Percentiles rank a stretch among this genome's conserved stretches.
Evolutionary conservation across 2,797 vertebrate species (phyloP).

Genomic region (Caiman crocodilus): DNA sequence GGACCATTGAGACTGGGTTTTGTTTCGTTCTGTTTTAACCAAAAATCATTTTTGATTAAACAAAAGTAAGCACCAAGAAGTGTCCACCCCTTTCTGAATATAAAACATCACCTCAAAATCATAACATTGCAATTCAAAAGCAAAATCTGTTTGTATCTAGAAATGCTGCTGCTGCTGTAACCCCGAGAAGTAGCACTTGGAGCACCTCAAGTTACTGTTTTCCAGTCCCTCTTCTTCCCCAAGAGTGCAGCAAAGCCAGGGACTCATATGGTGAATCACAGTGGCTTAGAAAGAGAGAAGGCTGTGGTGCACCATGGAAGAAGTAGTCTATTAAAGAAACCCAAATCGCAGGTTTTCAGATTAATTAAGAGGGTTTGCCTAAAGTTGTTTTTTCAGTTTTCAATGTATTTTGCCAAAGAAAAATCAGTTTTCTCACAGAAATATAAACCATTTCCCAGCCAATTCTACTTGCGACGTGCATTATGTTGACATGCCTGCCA

Average conservation of each 20-base stretch:
- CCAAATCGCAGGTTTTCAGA: not conserved
- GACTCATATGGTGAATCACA: no score
- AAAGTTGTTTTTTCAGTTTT: not conserved
- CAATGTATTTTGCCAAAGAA: not conserved
- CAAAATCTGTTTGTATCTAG: not conserved
- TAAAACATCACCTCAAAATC: not conserved
- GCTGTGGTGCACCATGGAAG: no score
- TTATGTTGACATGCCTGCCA: not conserved
- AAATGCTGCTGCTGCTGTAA: not conserved
- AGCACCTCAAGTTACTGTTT: no score
- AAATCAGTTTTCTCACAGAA: not conserved
- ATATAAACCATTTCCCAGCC: not conserved
- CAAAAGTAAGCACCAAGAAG: no score
- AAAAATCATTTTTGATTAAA: no score
- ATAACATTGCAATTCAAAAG: not conserved
- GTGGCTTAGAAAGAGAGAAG: not conserved
- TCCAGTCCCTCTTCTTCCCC: no score
- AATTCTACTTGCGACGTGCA: not conserved
- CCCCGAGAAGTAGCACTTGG: no score
- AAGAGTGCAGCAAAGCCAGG: no score
- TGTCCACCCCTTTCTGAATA: not conserved
- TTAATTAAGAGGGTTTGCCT: not conserved
- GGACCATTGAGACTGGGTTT: no score
- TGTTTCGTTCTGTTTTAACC: no score
- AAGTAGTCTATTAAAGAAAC: not conserved